These are phyloP conservation scores for Gallinago media DNA, from an alignment of 2,113 vertebrate species.

Conservation along the genomic window DNA sequence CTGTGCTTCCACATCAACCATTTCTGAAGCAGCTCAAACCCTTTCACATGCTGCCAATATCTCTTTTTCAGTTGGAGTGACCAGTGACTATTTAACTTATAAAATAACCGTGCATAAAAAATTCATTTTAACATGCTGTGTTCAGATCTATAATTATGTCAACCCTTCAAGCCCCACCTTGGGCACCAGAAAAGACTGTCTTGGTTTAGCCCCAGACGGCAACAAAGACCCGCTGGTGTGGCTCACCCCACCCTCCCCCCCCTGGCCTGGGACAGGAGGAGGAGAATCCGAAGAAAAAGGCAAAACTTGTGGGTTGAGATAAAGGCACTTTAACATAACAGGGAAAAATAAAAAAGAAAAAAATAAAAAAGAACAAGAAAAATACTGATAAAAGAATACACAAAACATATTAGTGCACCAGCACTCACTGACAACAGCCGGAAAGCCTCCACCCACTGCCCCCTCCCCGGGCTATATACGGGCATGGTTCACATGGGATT, in stretches of 20 bases:
- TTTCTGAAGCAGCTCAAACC: not conserved
- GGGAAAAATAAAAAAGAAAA: not conserved
- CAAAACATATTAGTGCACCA: not conserved
- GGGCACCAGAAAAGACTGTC: not conserved
- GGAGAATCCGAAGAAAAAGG: not conserved
- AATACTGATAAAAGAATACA: not conserved
- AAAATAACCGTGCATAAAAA: not conserved
- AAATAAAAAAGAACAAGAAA: not conserved
- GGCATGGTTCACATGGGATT: not conserved
- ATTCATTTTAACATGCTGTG: not conserved
- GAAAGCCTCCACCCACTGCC: not conserved
- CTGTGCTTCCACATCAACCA: not conserved
- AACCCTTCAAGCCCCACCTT: not conserved
- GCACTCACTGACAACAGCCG: not conserved
- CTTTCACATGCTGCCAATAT: not conserved
- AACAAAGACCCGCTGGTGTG: not conserved
- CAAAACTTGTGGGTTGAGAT: not conserved
- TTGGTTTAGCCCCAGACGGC: not conserved
- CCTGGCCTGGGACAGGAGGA: not conserved
- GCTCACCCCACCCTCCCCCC: not conserved
- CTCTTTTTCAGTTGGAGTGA: not conserved
- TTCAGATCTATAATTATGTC: not conserved
- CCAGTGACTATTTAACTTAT: not conserved
- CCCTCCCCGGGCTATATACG: not conserved
- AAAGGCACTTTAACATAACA: not conserved